Evolutionary conservation across 2,797 vertebrate genomes (phyloP), one percentile per base, ranked within the genome.

Genomic region (Merluccius polli): DNA sequence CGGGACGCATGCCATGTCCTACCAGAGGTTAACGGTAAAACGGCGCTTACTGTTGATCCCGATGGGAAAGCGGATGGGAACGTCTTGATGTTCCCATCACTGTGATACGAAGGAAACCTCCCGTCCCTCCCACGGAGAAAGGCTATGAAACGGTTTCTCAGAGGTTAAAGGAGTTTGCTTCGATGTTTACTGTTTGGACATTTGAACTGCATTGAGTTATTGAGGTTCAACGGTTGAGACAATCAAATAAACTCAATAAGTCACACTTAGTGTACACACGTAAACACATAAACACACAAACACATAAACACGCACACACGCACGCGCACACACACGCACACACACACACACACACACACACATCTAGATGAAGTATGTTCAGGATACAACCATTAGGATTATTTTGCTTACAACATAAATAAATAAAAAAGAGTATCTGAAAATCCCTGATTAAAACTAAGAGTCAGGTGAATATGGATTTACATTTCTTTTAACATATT

Each of bases 241-340:
- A 6, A 24, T 59, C 52, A 59, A 59, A 59, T 59, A 59, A 59
- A 59, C 52, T n/a, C 52, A 71, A 36, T 11, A 71, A n/a, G 32
- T 8, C 52, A 76, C 80, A 84, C 76, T n/a, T 10, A 38, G 63
- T 16, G 27, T 24, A 72, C 71, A 38, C 71, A 72, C 71, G 27
- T 27, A 30, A 36, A 27, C 36, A 72, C 71, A 24, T 36, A 41
- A 36, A 44, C 71, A 29, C 35, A 44, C 71, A 72, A 12, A 6
- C 36, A 41, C 71, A 38, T 27, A n/a, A n/a, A 71, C 70, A 5
- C 70, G 13, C 71, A 18, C 36, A 2, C n/a, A n/a, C n/a, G n/a
- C n/a, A n/a, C n/a, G n/a, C n/a, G n/a, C n/a, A n/a, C n/a, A n/a
- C n/a, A n/a, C n/a, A n/a, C n/a, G n/a, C n/a, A n/a, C n/a, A n/a